Conservation (phyloP, 2,797 vertebrate species). For the Danio jaintianensis region DNA sequence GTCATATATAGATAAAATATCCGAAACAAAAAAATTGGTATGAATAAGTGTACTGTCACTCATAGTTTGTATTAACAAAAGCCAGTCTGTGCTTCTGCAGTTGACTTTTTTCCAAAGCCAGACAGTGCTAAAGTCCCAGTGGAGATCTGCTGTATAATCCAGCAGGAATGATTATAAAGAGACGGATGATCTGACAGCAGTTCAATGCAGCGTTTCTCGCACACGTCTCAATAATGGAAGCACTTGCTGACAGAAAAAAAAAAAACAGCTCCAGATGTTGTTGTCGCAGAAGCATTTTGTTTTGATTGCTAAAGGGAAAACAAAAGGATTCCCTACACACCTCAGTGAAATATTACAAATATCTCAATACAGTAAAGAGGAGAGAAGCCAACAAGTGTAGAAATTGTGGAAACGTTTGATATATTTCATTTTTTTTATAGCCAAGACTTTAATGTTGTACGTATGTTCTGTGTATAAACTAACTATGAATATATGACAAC, state of each 20-base stretch:
- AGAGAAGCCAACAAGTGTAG: not conserved
- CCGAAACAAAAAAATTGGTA: too few relatives aligned
- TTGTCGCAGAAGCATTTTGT: slow-evolving; percentile 10
- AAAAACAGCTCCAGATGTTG: slow-evolving; percentile 43
- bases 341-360: slow-evolving; percentile 47
- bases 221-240: slow-evolving; percentile 32
- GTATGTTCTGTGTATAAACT: not conserved
- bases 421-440: slow-evolving; percentile 23
- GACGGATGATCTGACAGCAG: slow-evolving; percentile 26
- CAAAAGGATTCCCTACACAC: slow-evolving; percentile 27
- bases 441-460: not conserved
- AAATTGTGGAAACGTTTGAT: not conserved
- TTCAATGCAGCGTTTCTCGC: not conserved
- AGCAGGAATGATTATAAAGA: slow-evolving; percentile 25
- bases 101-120: not conserved
- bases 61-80: not conserved
- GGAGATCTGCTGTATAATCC: slow-evolving; percentile 25
- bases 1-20: too few relatives aligned
- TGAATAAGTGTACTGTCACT: too few relatives aligned
- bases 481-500: not conserved
- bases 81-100: not conserved
- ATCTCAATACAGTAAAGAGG: slow-evolving; percentile 29
- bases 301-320: slow-evolving; percentile 26
- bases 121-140: slow-evolving; percentile 22
- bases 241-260: slow-evolving; percentile 32